Base-by-base conservation (phyloP, 2,113 vertebrate genomes). In the Trochalopteron elliotii region DNA sequence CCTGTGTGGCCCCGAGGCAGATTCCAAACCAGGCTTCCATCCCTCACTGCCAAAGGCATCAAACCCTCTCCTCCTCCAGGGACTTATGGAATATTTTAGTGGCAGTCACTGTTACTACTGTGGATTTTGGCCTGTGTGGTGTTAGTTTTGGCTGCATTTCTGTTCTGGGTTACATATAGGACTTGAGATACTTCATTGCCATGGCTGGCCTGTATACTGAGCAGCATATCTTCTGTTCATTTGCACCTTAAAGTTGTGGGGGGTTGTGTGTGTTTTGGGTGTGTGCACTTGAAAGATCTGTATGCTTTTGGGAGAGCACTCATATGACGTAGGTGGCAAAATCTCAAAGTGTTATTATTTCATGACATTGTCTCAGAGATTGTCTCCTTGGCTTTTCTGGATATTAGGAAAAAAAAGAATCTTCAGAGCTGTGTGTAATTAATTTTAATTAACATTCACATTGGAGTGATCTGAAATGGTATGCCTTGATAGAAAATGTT, bases 361-460 rank as follows among this genome's bases (percentile, higher is more conserved):
- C 44, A 27, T 64, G 33, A 24, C 35, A 33, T 76, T 90, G 83
- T 53, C 30, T 79, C 40, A 28, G 55, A 90, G 85, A 55, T 76
- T 44, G 77, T 68, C 83, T 94, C 59, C 80, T 85, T 84, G 76
- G 35, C 7, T 87, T 71, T 92, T 70, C 45, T 92, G 69, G 50
- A 25, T 95, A 76, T 79, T 50, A 35, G 92, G 83, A 40, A 31
- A 40, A 24, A 27, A 50, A 94, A 82, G 77, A 93, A 55, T 79
- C 64, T 94, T 94, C 27, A 76, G 83, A 83, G 70, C 57, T 78
- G 92, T 55, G 31, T 94, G 93, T 91, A 96, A 95, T 98, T 97
- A 94, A 97, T 96, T 97, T 97, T 96, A 96, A 97, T 97, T 97
- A 96, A 83, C 83, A 90, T 89, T 94, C 96, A 88, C 50, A 81